A percentile compares a stretch with the other conserved stretches of the same genome.
These are phyloP conservation scores for Allenopithecus nigroviridis DNA, from an alignment of 2,797 vertebrate genomes.

Conservation along the genomic window DNA sequence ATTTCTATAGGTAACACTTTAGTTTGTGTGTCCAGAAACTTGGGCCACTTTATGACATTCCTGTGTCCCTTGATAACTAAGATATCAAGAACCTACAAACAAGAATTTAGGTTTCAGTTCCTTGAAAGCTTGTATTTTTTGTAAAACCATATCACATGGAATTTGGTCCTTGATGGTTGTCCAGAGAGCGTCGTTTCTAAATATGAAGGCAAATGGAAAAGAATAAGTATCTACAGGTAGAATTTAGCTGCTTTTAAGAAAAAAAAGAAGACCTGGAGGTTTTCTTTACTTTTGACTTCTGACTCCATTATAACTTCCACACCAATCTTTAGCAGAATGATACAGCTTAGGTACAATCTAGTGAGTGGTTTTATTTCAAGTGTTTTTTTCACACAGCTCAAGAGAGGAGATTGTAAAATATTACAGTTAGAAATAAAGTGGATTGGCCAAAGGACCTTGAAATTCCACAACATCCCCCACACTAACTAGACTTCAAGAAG, in stretches of 20 bases:
- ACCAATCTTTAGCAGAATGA: neutral
- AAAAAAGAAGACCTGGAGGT: constrained; percentile 18
- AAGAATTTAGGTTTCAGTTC: neutral
- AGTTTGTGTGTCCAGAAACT: neutral
- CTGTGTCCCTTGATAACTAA: neutral
- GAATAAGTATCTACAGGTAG: neutral
- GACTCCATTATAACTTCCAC: neutral
- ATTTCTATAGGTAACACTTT: neutral
- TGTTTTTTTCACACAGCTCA: constrained; percentile 8
- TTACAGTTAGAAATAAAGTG: constrained; percentile 27
- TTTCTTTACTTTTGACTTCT: neutral
- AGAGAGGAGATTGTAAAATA: neutral
- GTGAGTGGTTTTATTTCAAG: neutral
- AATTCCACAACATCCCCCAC: neutral
- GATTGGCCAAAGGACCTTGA: neutral
- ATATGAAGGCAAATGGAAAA: neutral
- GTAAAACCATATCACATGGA: neutral
- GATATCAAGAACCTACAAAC: neutral
- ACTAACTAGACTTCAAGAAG: neutral
- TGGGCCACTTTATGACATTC: neutral
- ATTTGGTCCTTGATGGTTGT: neutral
- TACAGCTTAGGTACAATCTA: neutral
- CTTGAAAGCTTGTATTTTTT: neutral
- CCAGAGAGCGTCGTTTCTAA: neutral
- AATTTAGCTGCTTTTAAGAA: neutral